Evolutionary conservation across 2,888 invertebrate species (phyloP).

Genomic region (Rutpela maculata): DNA sequence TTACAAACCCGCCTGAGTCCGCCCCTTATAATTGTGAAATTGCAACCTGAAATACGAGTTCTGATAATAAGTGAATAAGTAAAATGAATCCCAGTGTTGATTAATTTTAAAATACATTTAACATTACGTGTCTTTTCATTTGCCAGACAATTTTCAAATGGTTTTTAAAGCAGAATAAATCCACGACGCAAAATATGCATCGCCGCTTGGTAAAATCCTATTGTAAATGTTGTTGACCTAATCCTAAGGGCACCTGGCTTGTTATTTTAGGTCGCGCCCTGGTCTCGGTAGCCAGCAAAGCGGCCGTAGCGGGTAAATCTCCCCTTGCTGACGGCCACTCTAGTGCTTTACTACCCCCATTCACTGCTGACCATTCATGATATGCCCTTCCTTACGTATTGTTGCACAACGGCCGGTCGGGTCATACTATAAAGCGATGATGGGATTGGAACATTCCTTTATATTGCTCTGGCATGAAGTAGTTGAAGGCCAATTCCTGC

Average conservation of each 20-base stretch:
- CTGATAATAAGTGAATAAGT: no score
- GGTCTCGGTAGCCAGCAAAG: constrained; percentile 47
- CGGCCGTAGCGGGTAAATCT: constrained; percentile 50
- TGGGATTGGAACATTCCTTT: constrained; percentile 46
- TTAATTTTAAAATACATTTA: no score
- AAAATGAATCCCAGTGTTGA: no score
- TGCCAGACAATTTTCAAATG: no score
- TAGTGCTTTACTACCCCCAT: constrained; percentile 62
- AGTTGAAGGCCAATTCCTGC: constrained; percentile 27
- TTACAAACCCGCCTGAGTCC: no score
- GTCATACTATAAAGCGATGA: constrained; percentile 45
- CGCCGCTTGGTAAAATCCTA: constrained; percentile 5
- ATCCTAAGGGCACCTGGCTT: constrained; percentile 59
- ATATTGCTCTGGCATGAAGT: constrained; percentile 38
- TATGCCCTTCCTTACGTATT: constrained; percentile 54
- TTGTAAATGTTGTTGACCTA: constrained; percentile 46
- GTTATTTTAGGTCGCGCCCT: constrained; percentile 60
- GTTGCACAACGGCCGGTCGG: constrained; percentile 47
- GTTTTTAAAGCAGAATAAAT: no score
- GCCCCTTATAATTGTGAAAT: no score
- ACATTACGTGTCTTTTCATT: no score
- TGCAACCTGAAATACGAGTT: no score
- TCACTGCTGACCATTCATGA: constrained; percentile 62
- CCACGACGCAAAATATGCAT: no score
- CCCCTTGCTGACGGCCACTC: constrained; percentile 55